Conservation (phyloP, 2,888 invertebrate species). For the Psylliodes chrysocephalus region DNA sequence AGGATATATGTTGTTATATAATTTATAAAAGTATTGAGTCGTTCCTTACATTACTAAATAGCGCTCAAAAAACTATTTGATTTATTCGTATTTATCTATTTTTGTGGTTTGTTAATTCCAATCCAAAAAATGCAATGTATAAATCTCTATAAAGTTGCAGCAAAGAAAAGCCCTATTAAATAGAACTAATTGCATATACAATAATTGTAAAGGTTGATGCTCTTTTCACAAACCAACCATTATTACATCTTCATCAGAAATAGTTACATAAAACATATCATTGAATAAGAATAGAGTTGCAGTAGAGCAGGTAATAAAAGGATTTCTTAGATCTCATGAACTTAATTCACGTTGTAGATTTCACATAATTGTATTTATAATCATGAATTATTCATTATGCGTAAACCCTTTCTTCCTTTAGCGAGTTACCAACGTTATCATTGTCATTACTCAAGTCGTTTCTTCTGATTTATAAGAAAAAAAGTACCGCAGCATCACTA, state of each 20-base stretch:
- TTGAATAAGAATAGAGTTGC: background rate
- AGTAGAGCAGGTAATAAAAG: background rate
- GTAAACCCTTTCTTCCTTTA: constrained; percentile 9
- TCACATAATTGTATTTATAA: constrained; percentile 11
- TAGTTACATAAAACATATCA: constrained; percentile 19
- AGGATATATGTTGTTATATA: no score
- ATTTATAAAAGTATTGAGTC: no score
- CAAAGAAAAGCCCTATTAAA: no score
- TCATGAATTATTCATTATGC: constrained; percentile 7
- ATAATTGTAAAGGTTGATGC: constrained; percentile 7
- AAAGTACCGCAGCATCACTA: background rate
- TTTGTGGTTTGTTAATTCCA: no score
- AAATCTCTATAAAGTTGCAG: no score
- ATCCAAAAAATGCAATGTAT: no score
- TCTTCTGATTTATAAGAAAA: constrained; percentile 4
- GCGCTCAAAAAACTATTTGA: no score
- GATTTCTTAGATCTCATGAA: constrained; percentile 4
- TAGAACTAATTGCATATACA: background rate
- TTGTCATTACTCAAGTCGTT: constrained; percentile 8
- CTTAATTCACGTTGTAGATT: background rate
- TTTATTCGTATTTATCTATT: no score
- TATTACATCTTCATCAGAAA: constrained; percentile 8
- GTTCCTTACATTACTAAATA: no score
- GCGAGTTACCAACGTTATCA: constrained; percentile 6
- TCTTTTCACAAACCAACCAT: background rate